A percentile compares a stretch with the other conserved stretches of the same genome.
Conservation (phyloP, 2,113 vertebrate genomes). For the Numida meleagris region DNA sequence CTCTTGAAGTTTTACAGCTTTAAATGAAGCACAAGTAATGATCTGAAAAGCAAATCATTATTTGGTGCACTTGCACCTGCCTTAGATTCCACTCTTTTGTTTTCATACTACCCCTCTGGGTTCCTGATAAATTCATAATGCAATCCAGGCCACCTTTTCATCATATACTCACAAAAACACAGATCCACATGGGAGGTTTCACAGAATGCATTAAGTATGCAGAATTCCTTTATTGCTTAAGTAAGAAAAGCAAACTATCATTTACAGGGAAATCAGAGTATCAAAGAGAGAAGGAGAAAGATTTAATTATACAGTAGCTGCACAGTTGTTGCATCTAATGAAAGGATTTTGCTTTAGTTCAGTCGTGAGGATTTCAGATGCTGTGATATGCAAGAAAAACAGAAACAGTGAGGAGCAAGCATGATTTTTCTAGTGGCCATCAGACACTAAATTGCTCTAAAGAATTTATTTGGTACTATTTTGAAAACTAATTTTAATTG, state of each 20-base stretch:
- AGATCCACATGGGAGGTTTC: constrained; percentile 48
- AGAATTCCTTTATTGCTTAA: constrained; percentile 19
- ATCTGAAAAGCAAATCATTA: not conserved
- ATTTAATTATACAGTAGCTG: constrained; percentile 46
- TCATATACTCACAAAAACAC: constrained; percentile 35
- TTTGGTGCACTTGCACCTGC: constrained; percentile 48
- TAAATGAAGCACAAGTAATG: constrained; percentile 20
- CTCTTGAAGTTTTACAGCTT: not conserved
- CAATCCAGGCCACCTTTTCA: constrained; percentile 63
- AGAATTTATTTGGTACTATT: not conserved
- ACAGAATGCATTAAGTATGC: constrained; percentile 23
- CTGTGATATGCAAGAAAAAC: not conserved
- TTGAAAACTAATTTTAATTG: not conserved
- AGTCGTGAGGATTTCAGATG: not conserved
- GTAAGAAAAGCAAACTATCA: constrained; percentile 59
- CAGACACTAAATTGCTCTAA: not conserved
- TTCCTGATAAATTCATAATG: constrained; percentile 64
- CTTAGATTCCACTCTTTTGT: constrained; percentile 32
- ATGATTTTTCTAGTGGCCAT: not conserved
- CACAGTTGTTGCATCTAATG: not conserved
- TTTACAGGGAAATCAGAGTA: constrained; percentile 45
- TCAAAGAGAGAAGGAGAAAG: not conserved
- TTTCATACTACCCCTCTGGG: constrained; percentile 36
- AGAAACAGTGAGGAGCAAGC: not conserved
- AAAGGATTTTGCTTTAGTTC: not conserved